phyloP scores from a whole-genome alignment of 1,140 invertebrate genomes.

The Atta texana region DNA sequence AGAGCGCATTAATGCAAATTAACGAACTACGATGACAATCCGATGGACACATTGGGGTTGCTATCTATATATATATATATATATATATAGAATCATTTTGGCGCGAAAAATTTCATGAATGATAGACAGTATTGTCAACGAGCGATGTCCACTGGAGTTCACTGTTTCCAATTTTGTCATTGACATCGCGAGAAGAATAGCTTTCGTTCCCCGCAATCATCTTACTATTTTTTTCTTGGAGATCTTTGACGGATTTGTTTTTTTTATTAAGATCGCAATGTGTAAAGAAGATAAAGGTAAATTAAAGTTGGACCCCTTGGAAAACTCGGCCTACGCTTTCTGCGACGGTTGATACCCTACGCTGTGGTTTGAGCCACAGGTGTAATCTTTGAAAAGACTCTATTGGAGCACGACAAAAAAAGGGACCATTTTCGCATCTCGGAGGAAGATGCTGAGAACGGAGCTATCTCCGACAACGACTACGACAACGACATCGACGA shows the following conservation, averaged over 20 bases:
- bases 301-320: slow-evolving; percentile 30
- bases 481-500: slow-evolving; percentile 40
- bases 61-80: neutral
- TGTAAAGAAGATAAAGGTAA: slow-evolving; percentile 19
- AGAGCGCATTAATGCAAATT: slow-evolving; percentile 63
- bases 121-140: neutral
- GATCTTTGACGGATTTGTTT: slow-evolving; percentile 11
- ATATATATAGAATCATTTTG: neutral
- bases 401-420: slow-evolving; percentile 44
- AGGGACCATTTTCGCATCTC: slow-evolving; percentile 64
- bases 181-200: slow-evolving; percentile 12
- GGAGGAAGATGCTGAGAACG: slow-evolving; percentile 48
- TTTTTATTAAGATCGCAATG: slow-evolving; percentile 28
- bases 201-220: neutral
- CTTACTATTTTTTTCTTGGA: neutral
- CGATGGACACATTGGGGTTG: slow-evolving; percentile 40
- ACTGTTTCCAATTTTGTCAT: neutral
- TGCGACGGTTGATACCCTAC: slow-evolving; percentile 37
- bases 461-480: slow-evolving; percentile 52
- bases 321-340: neutral
- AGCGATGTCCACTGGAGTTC: neutral
- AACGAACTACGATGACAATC: slow-evolving; percentile 40
- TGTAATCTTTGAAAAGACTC: slow-evolving; percentile 58
- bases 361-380: slow-evolving; percentile 39
- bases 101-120: slow-evolving; percentile 5